Evolutionary conservation across 2,888 invertebrate species (phyloP).

Genomic region (Chironomus riparius): DNA sequence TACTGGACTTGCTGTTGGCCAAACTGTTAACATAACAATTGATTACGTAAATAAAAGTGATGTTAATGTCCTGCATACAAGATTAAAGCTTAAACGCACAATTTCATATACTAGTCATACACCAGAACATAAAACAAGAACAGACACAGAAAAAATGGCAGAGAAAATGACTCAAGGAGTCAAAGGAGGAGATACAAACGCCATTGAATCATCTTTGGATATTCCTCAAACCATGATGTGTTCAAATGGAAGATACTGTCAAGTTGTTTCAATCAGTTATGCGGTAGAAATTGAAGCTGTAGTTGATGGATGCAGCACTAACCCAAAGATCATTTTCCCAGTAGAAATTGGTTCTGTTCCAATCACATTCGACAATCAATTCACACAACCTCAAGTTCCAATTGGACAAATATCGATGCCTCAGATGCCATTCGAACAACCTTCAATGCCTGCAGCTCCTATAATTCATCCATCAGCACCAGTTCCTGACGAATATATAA

Average conservation of each 20-base stretch:
- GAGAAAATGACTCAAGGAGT: neutral
- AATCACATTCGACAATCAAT: no score
- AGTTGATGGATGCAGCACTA: neutral
- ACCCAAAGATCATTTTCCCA: neutral
- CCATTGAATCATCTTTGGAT: neutral
- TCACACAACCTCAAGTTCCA: neutral
- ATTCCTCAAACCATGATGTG: neutral
- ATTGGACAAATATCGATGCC: neutral
- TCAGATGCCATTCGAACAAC: neutral
- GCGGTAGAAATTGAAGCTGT: neutral
- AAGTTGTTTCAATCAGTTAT: neutral
- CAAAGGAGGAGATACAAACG: neutral
- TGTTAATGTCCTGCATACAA: neutral
- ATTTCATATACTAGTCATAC: neutral
- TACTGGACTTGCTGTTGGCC: conserved; percentile 12
- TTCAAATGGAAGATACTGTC: neutral
- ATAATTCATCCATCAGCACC: neutral
- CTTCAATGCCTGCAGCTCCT: neutral
- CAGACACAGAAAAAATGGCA: neutral
- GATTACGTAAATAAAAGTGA: neutral
- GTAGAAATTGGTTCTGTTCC: neutral
- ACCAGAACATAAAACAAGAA: neutral
- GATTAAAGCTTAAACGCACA: neutral
- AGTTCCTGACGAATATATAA: neutral
- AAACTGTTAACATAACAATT: conserved; percentile 13